Evolutionary conservation across 2,113 vertebrate species (phyloP), one percentile per base, ranked within the genome.

Genomic region (Lampris megalopsis): DNA sequence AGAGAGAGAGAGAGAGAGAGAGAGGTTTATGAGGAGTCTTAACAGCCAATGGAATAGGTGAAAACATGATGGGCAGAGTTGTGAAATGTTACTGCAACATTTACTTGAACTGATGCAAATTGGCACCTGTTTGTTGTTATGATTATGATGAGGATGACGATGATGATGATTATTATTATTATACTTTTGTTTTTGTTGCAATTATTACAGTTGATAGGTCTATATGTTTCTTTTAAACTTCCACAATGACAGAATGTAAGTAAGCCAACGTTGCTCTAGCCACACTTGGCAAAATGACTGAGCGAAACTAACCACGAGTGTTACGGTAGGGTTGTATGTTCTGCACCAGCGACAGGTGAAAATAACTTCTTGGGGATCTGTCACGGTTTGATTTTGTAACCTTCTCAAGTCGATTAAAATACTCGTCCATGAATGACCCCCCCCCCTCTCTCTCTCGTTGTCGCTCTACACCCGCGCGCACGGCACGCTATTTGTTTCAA

Each of bases 311-410:
- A 59, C 37, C 4, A 50, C 9, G 35, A 50, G 35, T 10, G 42
- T 5, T 63, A 47, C 54, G 54, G 54, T 43, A 36, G 56, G 56
- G 1, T 36, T 36, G 35, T 3, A 36, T 37, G 61, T 63, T 41
- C 53, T 49, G 40, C 10, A 24, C 24, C 24, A 37, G 71, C 1
- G 9, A 63, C 72, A 49, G 45, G 70, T 68, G 73, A 42, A 76
- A 73, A 82, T 71, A 79, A 81, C 68, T 80, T 78, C 1, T 0
- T 24, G 63, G 94, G 95, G 95, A 95, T 96, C 95, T 95, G 95
- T 96, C 95, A 96, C 94, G 89, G 94, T 96, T 95, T 95, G 87
- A 94, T 94, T 96, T 95, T 96, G 96, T 95, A 95, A 96, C 95
- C 88, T 95, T 95, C 94, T 95, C 96, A 95, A 96, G 94, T 95